Evolutionary conservation across 2,797 vertebrate species (phyloP).

Genomic region (Cygnus olor): DNA sequence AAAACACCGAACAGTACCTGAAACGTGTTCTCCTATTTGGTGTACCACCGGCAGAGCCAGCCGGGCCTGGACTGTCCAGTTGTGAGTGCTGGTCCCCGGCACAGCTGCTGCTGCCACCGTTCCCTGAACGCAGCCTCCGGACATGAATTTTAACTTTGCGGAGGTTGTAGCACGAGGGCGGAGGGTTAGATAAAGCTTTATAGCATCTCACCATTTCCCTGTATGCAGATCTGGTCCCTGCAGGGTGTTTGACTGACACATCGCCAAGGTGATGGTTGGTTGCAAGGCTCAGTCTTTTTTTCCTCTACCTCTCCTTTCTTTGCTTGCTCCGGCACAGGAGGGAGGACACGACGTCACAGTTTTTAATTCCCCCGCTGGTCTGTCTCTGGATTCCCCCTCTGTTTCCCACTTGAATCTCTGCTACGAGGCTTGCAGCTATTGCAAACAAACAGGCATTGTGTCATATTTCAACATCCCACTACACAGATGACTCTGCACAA

Average conservation of each 20-base stretch:
- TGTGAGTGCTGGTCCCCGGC: constrained; percentile 70
- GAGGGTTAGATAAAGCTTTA: constrained; percentile 79
- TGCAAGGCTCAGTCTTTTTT: constrained; percentile 65
- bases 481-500: constrained; percentile 22
- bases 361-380: constrained; percentile 60
- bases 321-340: constrained; percentile 66
- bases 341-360: constrained; percentile 65
- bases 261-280: constrained; percentile 74
- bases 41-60: constrained; percentile 58
- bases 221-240: constrained; percentile 80
- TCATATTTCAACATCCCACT: constrained; percentile 64
- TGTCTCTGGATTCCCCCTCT: constrained; percentile 67
- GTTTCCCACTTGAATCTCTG: constrained; percentile 55
- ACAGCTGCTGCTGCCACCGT: constrained; percentile 72
- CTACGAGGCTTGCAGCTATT: constrained; percentile 66
- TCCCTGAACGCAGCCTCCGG: constrained; percentile 79
- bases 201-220: constrained; percentile 93
- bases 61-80: constrained; percentile 65
- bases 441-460: constrained; percentile 74
- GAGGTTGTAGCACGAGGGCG: constrained; percentile 83
- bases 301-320: constrained; percentile 69
- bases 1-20: constrained; percentile 81
- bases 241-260: constrained; percentile 86
- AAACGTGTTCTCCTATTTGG: constrained; percentile 82
- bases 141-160: constrained; percentile 86